These are phyloP conservation scores for Malacosoma neustria DNA, from an alignment of 2,888 invertebrate genomes.

Conservation along the genomic window DNA sequence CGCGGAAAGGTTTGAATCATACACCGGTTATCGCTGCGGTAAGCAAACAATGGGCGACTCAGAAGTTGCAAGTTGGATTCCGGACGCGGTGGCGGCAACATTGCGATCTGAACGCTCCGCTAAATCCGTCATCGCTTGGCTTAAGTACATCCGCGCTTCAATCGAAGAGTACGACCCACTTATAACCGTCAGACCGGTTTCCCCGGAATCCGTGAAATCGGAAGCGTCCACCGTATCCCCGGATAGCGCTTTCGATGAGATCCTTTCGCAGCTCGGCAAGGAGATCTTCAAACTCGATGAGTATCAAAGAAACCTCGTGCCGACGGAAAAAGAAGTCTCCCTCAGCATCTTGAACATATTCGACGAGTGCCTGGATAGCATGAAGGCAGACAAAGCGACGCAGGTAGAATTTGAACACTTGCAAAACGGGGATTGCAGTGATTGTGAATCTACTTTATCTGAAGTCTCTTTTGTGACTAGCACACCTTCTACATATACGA, in stretches of 20 bases:
- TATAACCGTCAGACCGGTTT: conserved; percentile 33
- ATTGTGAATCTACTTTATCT: conserved; percentile 42
- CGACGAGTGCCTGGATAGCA: conserved; percentile 60
- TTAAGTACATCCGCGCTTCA: conserved; percentile 44
- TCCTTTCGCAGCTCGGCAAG: conserved; percentile 60
- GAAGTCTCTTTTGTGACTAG: conserved; percentile 48
- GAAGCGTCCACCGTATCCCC: conserved; percentile 21
- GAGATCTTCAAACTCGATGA: conserved; percentile 66
- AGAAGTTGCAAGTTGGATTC: conserved; percentile 68
- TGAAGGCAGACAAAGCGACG: conserved; percentile 28
- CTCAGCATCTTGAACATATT: conserved; percentile 63
- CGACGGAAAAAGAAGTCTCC: conserved; percentile 44
- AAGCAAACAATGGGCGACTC: conserved; percentile 37
- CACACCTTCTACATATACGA: conserved; percentile 34
- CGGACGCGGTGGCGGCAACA: conserved; percentile 63
- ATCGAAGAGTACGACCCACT: conserved; percentile 65
- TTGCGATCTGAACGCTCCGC: conserved; percentile 48
- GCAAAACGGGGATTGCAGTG: conserved; percentile 29
- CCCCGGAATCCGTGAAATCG: conserved; percentile 25
- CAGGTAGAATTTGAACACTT: conserved; percentile 9
- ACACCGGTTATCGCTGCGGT: conserved; percentile 61
- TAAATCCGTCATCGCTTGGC: conserved; percentile 58
- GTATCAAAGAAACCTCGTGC: conserved; percentile 49
- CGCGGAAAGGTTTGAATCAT: conserved; percentile 68
- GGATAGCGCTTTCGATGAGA: conserved; percentile 62